phyloP scores from a whole-genome alignment of 2,797 vertebrate species.

The Amblyraja radiata region DNA sequence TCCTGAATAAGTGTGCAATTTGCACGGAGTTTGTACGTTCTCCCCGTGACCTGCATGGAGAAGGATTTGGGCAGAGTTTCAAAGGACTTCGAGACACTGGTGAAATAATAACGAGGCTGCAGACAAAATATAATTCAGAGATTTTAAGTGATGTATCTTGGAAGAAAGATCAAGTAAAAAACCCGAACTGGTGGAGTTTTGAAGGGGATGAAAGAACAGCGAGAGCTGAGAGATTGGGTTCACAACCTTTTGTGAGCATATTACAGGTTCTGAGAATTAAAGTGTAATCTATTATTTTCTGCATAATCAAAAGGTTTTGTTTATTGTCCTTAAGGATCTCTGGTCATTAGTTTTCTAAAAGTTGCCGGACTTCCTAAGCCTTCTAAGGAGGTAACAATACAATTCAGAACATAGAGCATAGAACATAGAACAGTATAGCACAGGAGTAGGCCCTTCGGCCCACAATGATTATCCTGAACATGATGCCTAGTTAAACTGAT shows the following conservation, averaged over 20 bases:
- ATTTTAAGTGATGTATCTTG: neutral
- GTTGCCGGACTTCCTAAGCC: neutral
- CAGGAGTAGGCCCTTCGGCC: too few species aligned
- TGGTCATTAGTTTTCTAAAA: neutral
- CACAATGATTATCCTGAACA: too few species aligned
- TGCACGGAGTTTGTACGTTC: too few species aligned
- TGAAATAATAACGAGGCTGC: neutral
- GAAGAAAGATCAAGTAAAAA: neutral
- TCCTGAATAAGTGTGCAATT: too few species aligned
- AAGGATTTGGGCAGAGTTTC: neutral
- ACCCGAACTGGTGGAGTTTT: neutral
- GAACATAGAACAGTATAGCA: too few species aligned
- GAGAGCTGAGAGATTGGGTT: neutral
- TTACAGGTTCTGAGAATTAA: neutral
- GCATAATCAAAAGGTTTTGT: neutral
- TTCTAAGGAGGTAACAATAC: too few species aligned
- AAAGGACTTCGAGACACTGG: neutral
- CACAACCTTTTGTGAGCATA: neutral
- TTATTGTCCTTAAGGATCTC: neutral
- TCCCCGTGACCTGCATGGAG: neutral
- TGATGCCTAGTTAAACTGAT: too few species aligned
- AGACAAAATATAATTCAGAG: neutral
- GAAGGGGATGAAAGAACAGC: neutral
- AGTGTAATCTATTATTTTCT: neutral
- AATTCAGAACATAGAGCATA: too few species aligned